A percentile compares a stretch with the other conserved stretches of the same genome.
Conservation (phyloP, 2,888 invertebrate genomes). For the Resseliella maxima region DNA sequence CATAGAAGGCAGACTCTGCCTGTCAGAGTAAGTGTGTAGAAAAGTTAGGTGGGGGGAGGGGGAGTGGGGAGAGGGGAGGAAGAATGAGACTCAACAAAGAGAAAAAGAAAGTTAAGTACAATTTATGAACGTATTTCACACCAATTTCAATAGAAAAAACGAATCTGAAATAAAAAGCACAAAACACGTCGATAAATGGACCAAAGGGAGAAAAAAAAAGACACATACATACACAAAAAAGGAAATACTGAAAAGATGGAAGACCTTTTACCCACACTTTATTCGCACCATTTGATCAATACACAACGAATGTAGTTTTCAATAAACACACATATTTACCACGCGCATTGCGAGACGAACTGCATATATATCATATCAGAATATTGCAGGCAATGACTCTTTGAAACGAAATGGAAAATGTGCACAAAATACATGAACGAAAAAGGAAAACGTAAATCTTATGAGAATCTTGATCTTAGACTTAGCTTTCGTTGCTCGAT, state of each 20-base stretch:
- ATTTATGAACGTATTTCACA: conserved; percentile 55
- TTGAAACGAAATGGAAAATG: conserved; percentile 17
- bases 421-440: background rate
- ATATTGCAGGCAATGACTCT: conserved; percentile 47
- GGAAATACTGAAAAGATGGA: background rate
- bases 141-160: conserved; percentile 23
- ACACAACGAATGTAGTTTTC: background rate
- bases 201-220: background rate
- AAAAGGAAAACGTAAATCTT: conserved; percentile 30
- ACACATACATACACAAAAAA: background rate
- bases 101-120: background rate
- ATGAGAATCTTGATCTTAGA: conserved; percentile 36
- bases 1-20: background rate
- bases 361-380: conserved; percentile 26
- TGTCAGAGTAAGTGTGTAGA: too few relatives aligned
- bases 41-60: too few relatives aligned
- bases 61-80: too few relatives aligned
- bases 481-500: background rate
- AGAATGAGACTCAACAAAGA: background rate
- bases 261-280: background rate
- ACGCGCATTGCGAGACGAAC: background rate
- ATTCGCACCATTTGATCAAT: background rate
- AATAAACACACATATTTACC: conserved; percentile 31
- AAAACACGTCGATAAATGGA: conserved; percentile 9
- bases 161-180: background rate